Percentiles rank a stretch among this genome's conserved stretches.
These are phyloP conservation scores for Eudemis profundana DNA, from an alignment of 2,888 invertebrate species.

Conservation along the genomic window DNA sequence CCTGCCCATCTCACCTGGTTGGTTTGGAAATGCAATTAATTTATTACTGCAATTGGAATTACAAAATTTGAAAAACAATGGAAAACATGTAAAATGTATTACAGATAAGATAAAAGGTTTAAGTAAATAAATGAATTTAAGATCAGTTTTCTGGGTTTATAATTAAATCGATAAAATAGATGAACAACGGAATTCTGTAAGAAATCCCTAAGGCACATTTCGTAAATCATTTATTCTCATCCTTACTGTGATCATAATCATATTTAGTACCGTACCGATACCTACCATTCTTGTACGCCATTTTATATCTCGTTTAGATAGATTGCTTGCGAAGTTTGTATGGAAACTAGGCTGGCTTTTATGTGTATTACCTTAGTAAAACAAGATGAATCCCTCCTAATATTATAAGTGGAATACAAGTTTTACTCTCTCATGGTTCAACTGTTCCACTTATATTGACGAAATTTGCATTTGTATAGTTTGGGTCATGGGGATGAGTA, in stretches of 20 bases:
- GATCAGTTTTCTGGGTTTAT: no score
- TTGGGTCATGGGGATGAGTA: constrained; percentile 17
- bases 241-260: not conserved
- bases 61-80: no score
- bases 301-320: not conserved
- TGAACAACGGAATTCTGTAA: no score
- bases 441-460: constrained; percentile 22
- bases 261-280: not conserved
- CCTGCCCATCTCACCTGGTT: no score
- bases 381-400: constrained; percentile 22
- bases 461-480: constrained; percentile 32
- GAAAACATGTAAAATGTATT: no score
- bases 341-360: constrained; percentile 26
- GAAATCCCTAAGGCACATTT: no score
- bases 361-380: constrained; percentile 38
- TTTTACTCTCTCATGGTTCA: constrained; percentile 22
- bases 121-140: no score
- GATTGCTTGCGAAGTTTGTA: constrained; percentile 15
- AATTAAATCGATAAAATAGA: no score
- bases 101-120: no score
- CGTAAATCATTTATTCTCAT: no score
- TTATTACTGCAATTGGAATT: no score
- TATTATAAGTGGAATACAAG: constrained; percentile 20
- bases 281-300: not conserved
- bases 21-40: no score